Evolutionary conservation across 2,888 invertebrate species (phyloP).

Genomic region (Cosmia pyralina): DNA sequence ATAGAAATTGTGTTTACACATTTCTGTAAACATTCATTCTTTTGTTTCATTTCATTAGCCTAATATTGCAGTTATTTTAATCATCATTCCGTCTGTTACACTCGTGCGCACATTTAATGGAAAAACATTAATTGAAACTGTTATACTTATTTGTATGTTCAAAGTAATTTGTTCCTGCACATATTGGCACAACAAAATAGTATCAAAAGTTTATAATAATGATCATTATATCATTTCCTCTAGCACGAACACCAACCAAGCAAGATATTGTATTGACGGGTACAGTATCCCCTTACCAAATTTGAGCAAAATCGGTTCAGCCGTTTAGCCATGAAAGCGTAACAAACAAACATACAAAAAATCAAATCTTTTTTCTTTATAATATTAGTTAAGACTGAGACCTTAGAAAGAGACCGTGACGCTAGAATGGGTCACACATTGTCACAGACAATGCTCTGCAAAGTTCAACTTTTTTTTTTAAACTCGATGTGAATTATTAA

Average conservation of each 20-base stretch:
- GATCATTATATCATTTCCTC: background rate
- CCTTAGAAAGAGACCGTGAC: background rate
- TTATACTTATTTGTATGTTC: background rate
- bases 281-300: too few species aligned
- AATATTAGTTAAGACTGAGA: background rate
- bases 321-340: too few species aligned
- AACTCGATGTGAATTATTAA: too few species aligned
- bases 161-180: background rate
- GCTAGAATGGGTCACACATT: background rate
- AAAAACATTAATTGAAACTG: background rate
- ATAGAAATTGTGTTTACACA: background rate
- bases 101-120: background rate
- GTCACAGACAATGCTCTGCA: too few species aligned
- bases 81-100: background rate
- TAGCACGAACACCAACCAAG: constrained; percentile 6
- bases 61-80: constrained; percentile 20
- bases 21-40: too few species aligned
- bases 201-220: constrained; percentile 1
- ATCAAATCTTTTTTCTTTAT: too few species aligned
- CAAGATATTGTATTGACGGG: background rate
- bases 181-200: background rate
- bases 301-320: too few species aligned
- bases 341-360: background rate
- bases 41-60: background rate
- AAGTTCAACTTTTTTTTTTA: too few species aligned